Base-by-base conservation (phyloP, 2,113 vertebrate species). In the Sterna hirundo region DNA sequence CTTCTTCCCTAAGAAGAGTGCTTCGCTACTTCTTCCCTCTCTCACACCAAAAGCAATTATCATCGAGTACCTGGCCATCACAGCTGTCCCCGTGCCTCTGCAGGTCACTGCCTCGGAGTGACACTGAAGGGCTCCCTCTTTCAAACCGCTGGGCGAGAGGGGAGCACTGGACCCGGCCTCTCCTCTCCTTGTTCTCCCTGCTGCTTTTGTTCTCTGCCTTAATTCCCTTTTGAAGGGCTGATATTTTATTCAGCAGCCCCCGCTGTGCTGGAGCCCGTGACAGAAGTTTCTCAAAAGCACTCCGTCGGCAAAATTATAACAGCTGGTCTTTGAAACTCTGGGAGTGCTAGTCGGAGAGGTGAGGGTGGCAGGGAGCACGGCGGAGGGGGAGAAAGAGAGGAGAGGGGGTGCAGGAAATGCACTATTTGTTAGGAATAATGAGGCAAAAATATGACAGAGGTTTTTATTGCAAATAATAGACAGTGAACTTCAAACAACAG, bases 391-490 rank as follows among this genome's bases (percentile, higher is more conserved):
- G 79, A 93, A 46, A 81, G 58, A 55, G 88, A 76, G 52, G 57
- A 42, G 61, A 64, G 29, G 34, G 55, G 74, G 42, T 17, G 36
- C 82, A 96, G 78, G 93, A 97, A 98, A 98, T 93, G 81, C 69
- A 72, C 98, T 97, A 96, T 98, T 98, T 98, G 98, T 98, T 98
- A 96, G 97, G 93, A 98, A 98, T 98, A 98, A 98, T 98, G 98
- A 98, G 98, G 97, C 86, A 97, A 98, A 98, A 98, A 98, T 96
- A 97, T 97, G 98, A 98, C 97, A 98, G 97, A 97, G 97, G 97
- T 94, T 98, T 98, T 98, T 98, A 98, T 98, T 97, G 97, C 97
- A 96, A 98, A 98, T 98, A 98, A 98, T 98, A 98, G 98, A 98
- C 97, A 98, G 96, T 70, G 93, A 97, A 97, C 96, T 98, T 98